Evolutionary conservation across 2,797 vertebrate genomes (phyloP), one percentile per base, ranked within the genome.

Genomic region (Sarcoramphus papa): DNA sequence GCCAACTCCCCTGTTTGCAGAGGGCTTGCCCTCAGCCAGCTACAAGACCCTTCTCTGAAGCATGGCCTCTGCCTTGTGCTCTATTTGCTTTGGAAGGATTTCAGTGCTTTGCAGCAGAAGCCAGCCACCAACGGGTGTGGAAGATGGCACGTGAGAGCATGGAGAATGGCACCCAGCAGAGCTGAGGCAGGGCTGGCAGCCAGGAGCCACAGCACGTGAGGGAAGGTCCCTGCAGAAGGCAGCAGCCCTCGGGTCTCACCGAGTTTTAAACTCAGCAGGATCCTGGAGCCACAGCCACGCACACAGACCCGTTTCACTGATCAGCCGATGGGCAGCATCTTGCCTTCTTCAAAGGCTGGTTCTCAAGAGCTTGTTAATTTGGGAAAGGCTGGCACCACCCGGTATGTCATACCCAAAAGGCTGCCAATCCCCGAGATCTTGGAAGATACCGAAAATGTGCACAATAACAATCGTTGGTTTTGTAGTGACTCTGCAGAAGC

Each of bases 391-490:
- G 88, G 76, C 64, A 94, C 51, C 51, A 43, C 56, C 43, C 14
- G 1, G 22, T 4, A 11, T 4, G 51, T 12, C 76, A 14, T 14
- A 40, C 33, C 60, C 56, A 14, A 59, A 80, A 40, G 33, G 27
- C 59, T 75, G 77, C 15, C 67, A 62, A 1, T 14, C 25, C 50
- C 62, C 1, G 1, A 40, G 57, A 45, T 83, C 73, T 45, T 28
- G 28, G 51, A 86, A 62, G 57, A 24, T 5, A 37, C n/a, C 2
- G 3, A 63, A 53, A 62, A 72, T 35, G 4, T 40, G 28, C 69
- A 35, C 48, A 30, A 2, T 33, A 48, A 5, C 14, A 5, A 12
- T 5, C 0, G 0, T 4, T 28, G 24, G 13, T 3, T 57, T 84
- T 78, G 51, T 18, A 54, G 78, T 16, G 67, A 16, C 54, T 63